Evolutionary conservation across 2,888 invertebrate genomes (phyloP).

Genomic region (Dicroscelio sp.): DNA sequence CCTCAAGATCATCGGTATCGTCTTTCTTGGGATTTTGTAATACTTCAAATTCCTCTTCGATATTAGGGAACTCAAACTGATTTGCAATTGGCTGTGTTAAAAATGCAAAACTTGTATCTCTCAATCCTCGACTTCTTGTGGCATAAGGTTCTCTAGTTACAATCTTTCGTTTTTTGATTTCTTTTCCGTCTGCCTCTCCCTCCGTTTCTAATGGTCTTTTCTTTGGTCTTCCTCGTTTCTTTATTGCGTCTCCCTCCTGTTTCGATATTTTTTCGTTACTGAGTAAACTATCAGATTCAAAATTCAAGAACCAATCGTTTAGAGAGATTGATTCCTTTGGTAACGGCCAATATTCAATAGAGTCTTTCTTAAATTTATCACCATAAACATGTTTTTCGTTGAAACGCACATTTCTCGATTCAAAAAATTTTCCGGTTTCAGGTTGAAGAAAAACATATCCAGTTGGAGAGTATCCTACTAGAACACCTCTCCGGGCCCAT

Average conservation of each 20-base stretch:
- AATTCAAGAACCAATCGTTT: slow-evolving; percentile 26
- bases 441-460: slow-evolving; percentile 81
- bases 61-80: too few relatives aligned
- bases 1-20: too few relatives aligned
- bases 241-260: slow-evolving; percentile 40
- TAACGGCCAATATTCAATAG: slow-evolving; percentile 38
- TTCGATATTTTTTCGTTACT: neutral
- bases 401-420: slow-evolving; percentile 27
- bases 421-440: slow-evolving; percentile 64
- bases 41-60: too few relatives aligned
- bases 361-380: slow-evolving; percentile 28
- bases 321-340: slow-evolving; percentile 52
- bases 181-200: neutral
- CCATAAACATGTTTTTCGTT: slow-evolving; percentile 25
- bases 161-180: neutral
- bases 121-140: slow-evolving; percentile 44
- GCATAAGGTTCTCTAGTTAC: neutral
- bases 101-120: slow-evolving; percentile 58
- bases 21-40: too few relatives aligned
- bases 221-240: slow-evolving; percentile 58
- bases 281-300: neutral
- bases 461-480: slow-evolving; percentile 61
- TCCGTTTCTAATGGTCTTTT: slow-evolving; percentile 33
- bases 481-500: slow-evolving; percentile 3
- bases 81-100: neutral